Conservation (phyloP, 2,888 invertebrate genomes). For the Lithophane leautieri region DNA sequence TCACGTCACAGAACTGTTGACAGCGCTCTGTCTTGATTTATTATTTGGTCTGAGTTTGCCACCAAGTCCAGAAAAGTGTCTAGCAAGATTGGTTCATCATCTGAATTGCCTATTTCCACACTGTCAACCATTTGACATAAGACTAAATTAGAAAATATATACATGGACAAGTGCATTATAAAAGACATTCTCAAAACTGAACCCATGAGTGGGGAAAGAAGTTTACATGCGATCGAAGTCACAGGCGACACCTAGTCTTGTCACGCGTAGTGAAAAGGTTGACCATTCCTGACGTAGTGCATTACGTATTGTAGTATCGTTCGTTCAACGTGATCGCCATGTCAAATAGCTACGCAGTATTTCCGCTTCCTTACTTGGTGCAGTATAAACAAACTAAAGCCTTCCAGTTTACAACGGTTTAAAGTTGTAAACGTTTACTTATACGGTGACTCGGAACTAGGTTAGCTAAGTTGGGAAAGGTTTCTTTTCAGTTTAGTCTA, state of each 20-base stretch:
- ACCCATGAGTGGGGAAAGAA: no score
- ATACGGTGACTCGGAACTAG: not conserved
- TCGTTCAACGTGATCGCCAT: constrained; percentile 52
- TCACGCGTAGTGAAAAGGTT: constrained; percentile 4
- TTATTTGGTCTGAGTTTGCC: no score
- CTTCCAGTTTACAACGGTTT: constrained; percentile 17
- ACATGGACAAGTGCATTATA: no score
- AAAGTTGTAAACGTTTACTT: constrained; percentile 14
- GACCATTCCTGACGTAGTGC: not conserved
- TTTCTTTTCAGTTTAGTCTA: not conserved
- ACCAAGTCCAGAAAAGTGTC: no score
- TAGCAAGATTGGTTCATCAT: no score
- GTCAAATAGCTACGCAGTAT: constrained; percentile 52
- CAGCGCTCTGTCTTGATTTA: no score
- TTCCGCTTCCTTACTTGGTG: constrained; percentile 68
- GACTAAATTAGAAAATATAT: no score
- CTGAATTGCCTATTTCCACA: no score
- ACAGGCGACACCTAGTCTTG: not conserved
- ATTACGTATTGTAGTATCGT: constrained; percentile 43
- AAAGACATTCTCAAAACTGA: no score
- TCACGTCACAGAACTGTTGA: no score
- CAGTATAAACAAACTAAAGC: constrained; percentile 4
- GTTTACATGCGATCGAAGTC: not conserved
- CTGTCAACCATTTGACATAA: no score
- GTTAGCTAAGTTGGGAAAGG: not conserved